These are phyloP conservation scores for Phalacrocorax aristotelis DNA, from an alignment of 2,113 vertebrate species.

Conservation along the genomic window DNA sequence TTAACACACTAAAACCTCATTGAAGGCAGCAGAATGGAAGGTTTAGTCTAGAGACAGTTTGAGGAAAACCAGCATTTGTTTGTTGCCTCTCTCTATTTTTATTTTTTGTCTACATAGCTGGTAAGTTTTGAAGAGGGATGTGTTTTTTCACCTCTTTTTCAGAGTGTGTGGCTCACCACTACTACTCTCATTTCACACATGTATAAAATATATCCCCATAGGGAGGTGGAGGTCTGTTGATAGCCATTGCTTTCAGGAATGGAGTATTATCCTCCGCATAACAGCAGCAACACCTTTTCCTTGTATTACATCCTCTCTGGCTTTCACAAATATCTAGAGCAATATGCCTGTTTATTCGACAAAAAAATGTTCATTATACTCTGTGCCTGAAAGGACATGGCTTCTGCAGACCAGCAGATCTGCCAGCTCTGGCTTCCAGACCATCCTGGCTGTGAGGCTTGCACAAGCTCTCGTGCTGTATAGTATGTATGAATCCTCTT, in stretches of 20 bases:
- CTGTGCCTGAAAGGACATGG: neutral
- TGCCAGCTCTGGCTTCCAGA: neutral
- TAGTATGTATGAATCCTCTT: neutral
- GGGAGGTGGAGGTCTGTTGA: neutral
- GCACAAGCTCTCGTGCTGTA: fast-evolving
- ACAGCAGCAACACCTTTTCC: neutral
- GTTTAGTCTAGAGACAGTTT: neutral
- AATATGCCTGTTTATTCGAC: neutral
- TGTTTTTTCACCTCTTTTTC: neutral
- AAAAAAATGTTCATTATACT: neutral
- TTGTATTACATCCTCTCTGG: neutral
- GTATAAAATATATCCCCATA: neutral
- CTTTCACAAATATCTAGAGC: neutral
- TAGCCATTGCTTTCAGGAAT: neutral
- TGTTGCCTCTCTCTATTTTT: neutral
- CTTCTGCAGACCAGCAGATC: neutral
- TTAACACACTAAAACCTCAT: neutral
- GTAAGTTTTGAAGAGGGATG: neutral
- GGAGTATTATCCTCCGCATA: neutral
- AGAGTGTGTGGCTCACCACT: neutral
- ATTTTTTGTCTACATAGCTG: neutral
- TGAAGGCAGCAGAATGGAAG: neutral
- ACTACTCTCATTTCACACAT: neutral
- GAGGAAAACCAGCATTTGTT: neutral
- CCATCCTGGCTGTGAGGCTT: fast-evolving